Conservation (phyloP, 2,888 invertebrate species). For the Trissolcus japonicus region DNA sequence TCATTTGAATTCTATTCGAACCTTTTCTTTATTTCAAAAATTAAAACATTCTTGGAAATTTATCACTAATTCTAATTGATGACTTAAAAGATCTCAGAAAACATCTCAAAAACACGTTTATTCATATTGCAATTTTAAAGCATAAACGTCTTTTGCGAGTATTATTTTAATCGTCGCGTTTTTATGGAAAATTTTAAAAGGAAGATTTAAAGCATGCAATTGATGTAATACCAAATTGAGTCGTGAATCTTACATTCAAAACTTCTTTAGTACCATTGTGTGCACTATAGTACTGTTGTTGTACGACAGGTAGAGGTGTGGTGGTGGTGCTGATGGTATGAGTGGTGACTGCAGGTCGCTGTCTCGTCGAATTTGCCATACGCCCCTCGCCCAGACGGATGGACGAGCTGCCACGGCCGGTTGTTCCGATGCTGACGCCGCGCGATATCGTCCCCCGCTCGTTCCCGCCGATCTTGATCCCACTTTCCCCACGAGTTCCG, state of each 20-base stretch:
- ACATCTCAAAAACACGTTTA: too few relatives aligned
- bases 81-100: too few relatives aligned
- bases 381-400: conserved; percentile 70
- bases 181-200: too few relatives aligned
- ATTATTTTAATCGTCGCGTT: too few relatives aligned
- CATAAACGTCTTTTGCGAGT: too few relatives aligned
- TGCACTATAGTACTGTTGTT: conserved; percentile 27
- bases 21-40: too few relatives aligned
- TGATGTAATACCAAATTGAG: too few relatives aligned
- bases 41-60: too few relatives aligned
- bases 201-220: too few relatives aligned
- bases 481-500: conserved; percentile 69
- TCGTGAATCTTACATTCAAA: conserved; percentile 48
- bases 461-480: conserved; percentile 71
- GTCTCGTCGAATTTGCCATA: conserved; percentile 69
- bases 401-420: conserved; percentile 65
- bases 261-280: conserved; percentile 49
- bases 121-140: too few relatives aligned
- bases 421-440: conserved; percentile 63
- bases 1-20: too few relatives aligned
- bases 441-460: conserved; percentile 65
- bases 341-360: conserved; percentile 63
- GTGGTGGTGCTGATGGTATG: conserved; percentile 63
- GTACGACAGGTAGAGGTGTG: conserved; percentile 33
- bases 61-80: too few relatives aligned